Conservation (phyloP, 2,888 invertebrate genomes). For the Euproctis similis region DNA sequence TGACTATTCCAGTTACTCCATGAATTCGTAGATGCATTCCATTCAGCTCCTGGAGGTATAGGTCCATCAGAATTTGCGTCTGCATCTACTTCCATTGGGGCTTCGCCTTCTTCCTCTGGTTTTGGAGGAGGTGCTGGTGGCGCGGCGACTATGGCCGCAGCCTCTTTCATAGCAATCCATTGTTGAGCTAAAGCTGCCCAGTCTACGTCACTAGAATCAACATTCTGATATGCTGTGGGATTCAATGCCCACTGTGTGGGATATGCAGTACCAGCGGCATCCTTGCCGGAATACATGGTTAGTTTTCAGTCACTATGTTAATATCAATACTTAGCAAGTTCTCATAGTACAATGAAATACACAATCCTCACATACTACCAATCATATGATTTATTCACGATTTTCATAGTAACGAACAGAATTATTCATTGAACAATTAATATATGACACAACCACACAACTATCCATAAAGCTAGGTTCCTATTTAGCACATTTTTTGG, state of each 20-base stretch:
- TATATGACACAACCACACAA: too few species aligned
- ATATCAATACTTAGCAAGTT: conserved; percentile 6
- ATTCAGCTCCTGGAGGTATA: conserved; percentile 42
- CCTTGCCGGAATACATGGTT: conserved; percentile 74
- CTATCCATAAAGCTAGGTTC: too few species aligned
- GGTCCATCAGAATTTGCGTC: conserved; percentile 68
- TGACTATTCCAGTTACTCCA: conserved; percentile 65
- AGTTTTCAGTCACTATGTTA: conserved; percentile 16
- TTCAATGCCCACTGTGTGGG: conserved; percentile 88
- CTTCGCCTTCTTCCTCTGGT: conserved; percentile 85
- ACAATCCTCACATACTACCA: too few species aligned
- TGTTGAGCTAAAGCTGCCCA: conserved; percentile 98
- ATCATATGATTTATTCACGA: too few species aligned
- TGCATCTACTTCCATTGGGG: conserved; percentile 89
- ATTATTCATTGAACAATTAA: too few species aligned
- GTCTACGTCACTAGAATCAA: conserved; percentile 91
- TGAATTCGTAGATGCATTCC: conserved; percentile 52
- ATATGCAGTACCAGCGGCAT: conserved; percentile 78
- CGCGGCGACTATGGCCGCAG: conserved; percentile 74
- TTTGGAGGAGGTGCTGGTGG: conserved; percentile 76
- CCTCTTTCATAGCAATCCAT: conserved; percentile 97
- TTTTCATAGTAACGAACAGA: too few species aligned
- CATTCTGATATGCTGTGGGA: conserved; percentile 87
- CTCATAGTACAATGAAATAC: conserved; percentile 9
- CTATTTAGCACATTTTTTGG: too few species aligned